Base-by-base conservation (phyloP, 2,888 invertebrate genomes). In the Trichacis sp. region DNA sequence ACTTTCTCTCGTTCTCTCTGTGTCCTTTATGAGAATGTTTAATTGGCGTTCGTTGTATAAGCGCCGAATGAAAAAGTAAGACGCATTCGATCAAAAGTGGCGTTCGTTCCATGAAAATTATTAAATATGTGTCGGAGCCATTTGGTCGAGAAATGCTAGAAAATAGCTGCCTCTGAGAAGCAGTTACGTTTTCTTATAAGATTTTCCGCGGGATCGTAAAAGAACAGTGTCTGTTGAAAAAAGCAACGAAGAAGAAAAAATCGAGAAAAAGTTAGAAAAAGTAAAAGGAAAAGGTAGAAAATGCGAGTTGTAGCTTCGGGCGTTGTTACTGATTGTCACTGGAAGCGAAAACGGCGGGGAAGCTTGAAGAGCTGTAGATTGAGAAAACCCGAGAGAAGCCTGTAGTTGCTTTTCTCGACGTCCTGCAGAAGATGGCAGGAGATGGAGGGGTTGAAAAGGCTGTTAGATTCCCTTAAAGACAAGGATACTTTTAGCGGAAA, bases 241-340 rank as follows among this genome's bases (percentile, higher is more conserved):
- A n/a, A n/a, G n/a, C n/a, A n/a, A n/a, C n/a, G 29, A 29, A 29
- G 29, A 29, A 29, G 47, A 53, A 51, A 36, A 19, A 24, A 48
- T 33, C 49, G 8, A 11, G 51, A 56, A 38, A 54, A 61, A 64
- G 59, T 52, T 46, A 51, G 53, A 61, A 42, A 42, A 36, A 56
- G 45, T 45, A 51, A 50, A 40, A 54, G 24, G 60, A 64, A 64
- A 62, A 68, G 64, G 67, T 68, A 64, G 55, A 56, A 57, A 57
- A 57, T 50, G 50, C 45, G 50, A 48, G 47, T 33, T 47, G 29
- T 61, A 55, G 71, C 69, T 64, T 52, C 51, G 60, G 73, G 71
- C 72, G 67, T 65, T 59, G 71, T 68, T 69, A 70, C 59, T 73
- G 75, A 74, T 74, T 74, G 74, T 74, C 70, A 68, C 59, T 70